Base-by-base conservation (phyloP, 2,888 invertebrate genomes). In the Troilus luridus region DNA sequence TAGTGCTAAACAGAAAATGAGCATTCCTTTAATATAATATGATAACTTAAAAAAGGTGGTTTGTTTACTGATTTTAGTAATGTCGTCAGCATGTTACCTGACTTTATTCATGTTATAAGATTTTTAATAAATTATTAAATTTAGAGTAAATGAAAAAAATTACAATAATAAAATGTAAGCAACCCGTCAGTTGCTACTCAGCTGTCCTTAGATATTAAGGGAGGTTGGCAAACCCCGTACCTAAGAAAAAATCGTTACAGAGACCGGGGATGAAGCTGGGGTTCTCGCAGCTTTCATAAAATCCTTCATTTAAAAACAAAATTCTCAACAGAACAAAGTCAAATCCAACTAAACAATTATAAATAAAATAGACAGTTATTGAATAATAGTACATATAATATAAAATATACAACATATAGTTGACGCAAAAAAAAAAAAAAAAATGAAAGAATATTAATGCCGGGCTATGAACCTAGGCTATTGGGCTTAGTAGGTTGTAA, bases 181-280 rank as follows among this genome's bases (percentile, higher is more conserved):
- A 62, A 21, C 21, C 19, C 5, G 62, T n/a, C 12, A 64, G n/a
- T 41, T 41, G 41, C 11, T n/a, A n/a, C 64, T 64, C 64, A n/a
- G n/a, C 3, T n/a, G n/a, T n/a, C 64, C 64, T 64, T 64, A 64
- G n/a, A 64, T 64, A 64, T 64, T 64, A 64, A 64, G 64, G n/a
- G 64, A 64, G 64, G n/a, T 11, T n/a, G 64, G 64, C 9, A 10
- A 64, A 10, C 64, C 62, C 11, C 21, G 9, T 64, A n/a, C 64
- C 64, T 64, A 64, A 64, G n/a, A 64, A n/a, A 64, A 64, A 64
- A 64, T 64, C 64, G 64, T 64, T 64, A 64, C 64, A n/a, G n/a
- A 1, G 64, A n/a, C 64, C n/a, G 64, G 0, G 64, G 64, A 64
- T 64, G 64, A 64, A 64, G n/a, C n/a, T 64, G 64, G 64, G 64